phyloP scores from a whole-genome alignment of 2,888 invertebrate species.

The Philhelius pedissequus region DNA sequence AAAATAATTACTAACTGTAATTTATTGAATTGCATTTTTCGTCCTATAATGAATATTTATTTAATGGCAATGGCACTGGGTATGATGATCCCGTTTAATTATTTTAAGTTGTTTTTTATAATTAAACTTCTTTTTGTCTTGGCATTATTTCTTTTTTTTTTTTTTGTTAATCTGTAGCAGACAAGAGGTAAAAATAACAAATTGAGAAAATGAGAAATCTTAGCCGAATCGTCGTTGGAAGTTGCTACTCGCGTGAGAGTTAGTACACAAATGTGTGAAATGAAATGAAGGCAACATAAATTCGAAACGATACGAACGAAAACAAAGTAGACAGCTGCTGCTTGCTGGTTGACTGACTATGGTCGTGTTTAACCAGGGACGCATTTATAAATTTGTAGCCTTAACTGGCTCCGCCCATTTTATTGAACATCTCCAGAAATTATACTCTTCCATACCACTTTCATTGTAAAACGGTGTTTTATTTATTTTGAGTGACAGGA shows the following conservation, averaged over 20 bases:
- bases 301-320: too few relatives aligned
- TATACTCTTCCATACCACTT: too few relatives aligned
- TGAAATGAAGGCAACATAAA: too few relatives aligned
- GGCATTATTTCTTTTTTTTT: constrained; percentile 1
- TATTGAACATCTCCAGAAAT: too few relatives aligned
- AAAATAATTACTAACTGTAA: not conserved
- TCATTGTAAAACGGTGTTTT: too few relatives aligned
- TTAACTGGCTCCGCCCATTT: too few relatives aligned
- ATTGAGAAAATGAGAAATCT: not conserved
- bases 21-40: constrained; percentile 38
- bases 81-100: not conserved
- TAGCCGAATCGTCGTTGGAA: too few relatives aligned
- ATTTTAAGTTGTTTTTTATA: constrained; percentile 17
- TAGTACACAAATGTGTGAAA: constrained; percentile 29
- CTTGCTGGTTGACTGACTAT: too few relatives aligned
- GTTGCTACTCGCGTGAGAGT: constrained; percentile 31
- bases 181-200: not conserved
- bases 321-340: too few relatives aligned
- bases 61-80: constrained; percentile 25
- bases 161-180: not conserved
- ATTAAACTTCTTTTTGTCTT: constrained; percentile 10
- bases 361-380: too few relatives aligned
- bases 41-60: constrained; percentile 2
- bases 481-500: too few relatives aligned
- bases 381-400: too few relatives aligned